Conservation (phyloP, 2,888 invertebrate genomes). For the Tachina lurida region DNA sequence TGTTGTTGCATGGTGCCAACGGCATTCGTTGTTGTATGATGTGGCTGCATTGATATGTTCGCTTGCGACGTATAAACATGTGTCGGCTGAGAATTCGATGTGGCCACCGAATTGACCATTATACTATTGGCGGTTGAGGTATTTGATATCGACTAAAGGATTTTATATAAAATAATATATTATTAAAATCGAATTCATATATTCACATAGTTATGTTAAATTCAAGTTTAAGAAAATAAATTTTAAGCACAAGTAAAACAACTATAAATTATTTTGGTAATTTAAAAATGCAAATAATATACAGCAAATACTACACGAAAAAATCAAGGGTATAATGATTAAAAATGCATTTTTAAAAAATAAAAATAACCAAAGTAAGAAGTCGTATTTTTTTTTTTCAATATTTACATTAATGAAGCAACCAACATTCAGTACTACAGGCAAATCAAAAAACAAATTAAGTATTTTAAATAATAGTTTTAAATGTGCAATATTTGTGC, state of each 20-base stretch:
- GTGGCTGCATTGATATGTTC: conserved; percentile 76
- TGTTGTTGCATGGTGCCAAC: conserved; percentile 76
- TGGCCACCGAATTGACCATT: conserved; percentile 82
- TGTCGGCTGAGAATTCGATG: conserved; percentile 79
- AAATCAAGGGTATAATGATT: conserved; percentile 60
- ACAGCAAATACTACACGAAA: conserved; percentile 30
- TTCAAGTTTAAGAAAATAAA: conserved; percentile 26
- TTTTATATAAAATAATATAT: conserved; percentile 38
- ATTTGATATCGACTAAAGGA: conserved; percentile 68
- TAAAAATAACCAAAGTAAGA: conserved; percentile 37
- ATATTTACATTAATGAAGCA: conserved; percentile 64
- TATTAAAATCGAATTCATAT: conserved; percentile 16
- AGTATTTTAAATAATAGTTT: conserved; percentile 30
- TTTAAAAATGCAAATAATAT: conserved; percentile 49
- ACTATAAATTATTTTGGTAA: conserved; percentile 53
- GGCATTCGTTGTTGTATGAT: conserved; percentile 75
- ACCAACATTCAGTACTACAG: conserved; percentile 70
- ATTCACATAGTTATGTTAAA: not conserved
- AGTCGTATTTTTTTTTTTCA: conserved; percentile 17
- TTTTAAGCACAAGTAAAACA: conserved; percentile 70
- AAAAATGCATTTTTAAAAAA: conserved; percentile 46
- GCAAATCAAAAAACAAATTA: conserved; percentile 49
- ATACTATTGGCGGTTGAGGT: conserved; percentile 78
- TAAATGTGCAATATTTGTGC: conserved; percentile 68
- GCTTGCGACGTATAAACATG: conserved; percentile 78